These are phyloP conservation scores for Drosophila picticornis DNA, from an alignment of 2,888 invertebrate genomes.

Conservation along the genomic window DNA sequence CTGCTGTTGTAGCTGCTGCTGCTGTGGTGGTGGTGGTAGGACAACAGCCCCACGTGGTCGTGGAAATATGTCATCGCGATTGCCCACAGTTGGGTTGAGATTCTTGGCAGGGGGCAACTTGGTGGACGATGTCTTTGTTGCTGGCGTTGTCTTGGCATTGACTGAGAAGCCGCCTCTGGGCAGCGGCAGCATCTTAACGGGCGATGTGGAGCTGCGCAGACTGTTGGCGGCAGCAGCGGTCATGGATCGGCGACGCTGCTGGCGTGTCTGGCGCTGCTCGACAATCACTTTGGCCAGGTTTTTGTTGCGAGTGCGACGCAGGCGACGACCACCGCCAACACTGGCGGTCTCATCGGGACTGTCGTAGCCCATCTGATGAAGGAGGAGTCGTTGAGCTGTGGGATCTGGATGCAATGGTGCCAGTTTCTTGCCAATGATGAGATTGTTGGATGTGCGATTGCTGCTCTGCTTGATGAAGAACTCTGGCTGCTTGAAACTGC, in stretches of 20 bases:
- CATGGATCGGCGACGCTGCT: conserved; percentile 63
- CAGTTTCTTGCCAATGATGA: conserved; percentile 61
- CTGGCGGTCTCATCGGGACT: conserved; percentile 45
- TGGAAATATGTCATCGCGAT: conserved; percentile 59
- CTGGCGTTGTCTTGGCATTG: background rate
- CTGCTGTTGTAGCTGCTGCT: background rate
- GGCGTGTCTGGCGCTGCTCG: conserved; percentile 60
- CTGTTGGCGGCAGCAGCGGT: conserved; percentile 37
- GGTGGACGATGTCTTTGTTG: background rate
- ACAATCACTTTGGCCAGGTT: conserved; percentile 23
- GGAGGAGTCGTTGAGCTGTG: conserved; percentile 4
- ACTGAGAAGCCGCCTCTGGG: conserved; percentile 37
- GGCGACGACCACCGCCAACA: conserved; percentile 33
- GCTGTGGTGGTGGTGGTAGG: background rate
- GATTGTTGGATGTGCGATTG: conserved; percentile 32
- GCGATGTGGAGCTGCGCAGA: conserved; percentile 53
- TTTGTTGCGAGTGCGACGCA: conserved; percentile 41
- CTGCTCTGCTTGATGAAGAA: conserved; percentile 66
- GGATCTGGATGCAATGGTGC: background rate
- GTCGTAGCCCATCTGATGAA: conserved; percentile 28
- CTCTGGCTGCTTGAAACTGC: conserved; percentile 19
- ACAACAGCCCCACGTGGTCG: conserved; percentile 28
- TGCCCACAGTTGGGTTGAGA: background rate
- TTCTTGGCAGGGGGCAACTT: background rate
- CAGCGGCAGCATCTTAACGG: conserved; percentile 64